These are phyloP conservation scores for Camponotus vicinus DNA, from an alignment of 1,140 invertebrate genomes.

Conservation along the genomic window DNA sequence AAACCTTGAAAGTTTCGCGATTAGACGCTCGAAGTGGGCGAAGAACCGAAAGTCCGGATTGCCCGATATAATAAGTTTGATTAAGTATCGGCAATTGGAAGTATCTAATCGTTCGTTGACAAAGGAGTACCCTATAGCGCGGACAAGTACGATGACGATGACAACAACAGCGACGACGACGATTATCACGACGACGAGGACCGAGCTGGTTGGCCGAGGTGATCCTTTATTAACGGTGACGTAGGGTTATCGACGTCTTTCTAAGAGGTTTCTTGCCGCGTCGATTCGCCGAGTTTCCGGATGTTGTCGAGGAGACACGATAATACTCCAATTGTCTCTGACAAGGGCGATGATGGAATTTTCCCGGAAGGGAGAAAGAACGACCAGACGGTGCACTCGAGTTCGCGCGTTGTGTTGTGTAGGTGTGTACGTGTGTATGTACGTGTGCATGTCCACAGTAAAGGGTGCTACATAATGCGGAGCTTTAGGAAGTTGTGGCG, in stretches of 20 bases:
- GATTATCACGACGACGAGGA: constrained; percentile 33
- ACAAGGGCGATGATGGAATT: constrained; percentile 61
- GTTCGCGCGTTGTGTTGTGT: constrained; percentile 33
- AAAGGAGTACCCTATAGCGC: constrained; percentile 51
- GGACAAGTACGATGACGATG: constrained; percentile 36
- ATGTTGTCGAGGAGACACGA: constrained; percentile 32
- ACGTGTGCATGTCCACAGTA: background rate
- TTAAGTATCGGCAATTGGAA: constrained; percentile 67
- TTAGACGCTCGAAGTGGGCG: constrained; percentile 48
- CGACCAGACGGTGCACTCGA: constrained; percentile 54
- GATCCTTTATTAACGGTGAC: constrained; percentile 66
- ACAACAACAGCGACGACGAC: constrained; percentile 23
- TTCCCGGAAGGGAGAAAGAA: constrained; percentile 50
- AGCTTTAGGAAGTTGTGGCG: constrained; percentile 47
- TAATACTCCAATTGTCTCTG: constrained; percentile 53
- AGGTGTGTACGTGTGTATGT: background rate
- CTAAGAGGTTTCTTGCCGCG: constrained; percentile 70
- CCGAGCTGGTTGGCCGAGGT: constrained; percentile 25
- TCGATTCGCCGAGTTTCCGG: constrained; percentile 65
- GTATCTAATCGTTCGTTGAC: constrained; percentile 57
- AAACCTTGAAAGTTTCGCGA: constrained; percentile 68
- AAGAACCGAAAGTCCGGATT: constrained; percentile 46
- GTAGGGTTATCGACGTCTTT: constrained; percentile 56
- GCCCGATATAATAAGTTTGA: constrained; percentile 74
- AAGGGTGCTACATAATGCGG: constrained; percentile 44